A percentile compares a stretch with the other conserved stretches of the same genome.
Evolutionary conservation across 2,797 vertebrate species (phyloP).

Genomic region (Hydrocynus forskahlii): DNA sequence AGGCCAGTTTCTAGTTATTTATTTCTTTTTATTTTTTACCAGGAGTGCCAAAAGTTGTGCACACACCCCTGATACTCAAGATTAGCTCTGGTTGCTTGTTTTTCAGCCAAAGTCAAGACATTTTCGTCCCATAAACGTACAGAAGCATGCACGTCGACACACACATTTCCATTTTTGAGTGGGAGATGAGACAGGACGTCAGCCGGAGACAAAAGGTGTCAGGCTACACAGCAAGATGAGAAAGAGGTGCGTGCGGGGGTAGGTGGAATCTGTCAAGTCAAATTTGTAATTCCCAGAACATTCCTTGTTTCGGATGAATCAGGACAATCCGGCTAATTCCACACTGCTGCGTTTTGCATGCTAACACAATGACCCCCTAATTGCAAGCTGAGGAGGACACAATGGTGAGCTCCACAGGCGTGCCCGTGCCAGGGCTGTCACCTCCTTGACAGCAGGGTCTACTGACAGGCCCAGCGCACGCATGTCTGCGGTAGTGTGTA

Average conservation of each 20-base stretch:
- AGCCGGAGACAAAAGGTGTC: constrained; percentile 55
- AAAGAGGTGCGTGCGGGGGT: constrained; percentile 32
- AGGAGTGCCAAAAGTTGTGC: too few species aligned
- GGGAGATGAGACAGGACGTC: constrained; percentile 46
- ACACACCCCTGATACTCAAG: too few species aligned
- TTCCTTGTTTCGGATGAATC: constrained; percentile 55
- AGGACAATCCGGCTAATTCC: constrained; percentile 69
- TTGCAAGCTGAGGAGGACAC: constrained; percentile 68
- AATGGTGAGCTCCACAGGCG: constrained; percentile 66
- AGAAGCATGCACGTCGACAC: neutral
- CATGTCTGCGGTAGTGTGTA: constrained; percentile 44
- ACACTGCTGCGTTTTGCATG: constrained; percentile 57
- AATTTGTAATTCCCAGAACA: constrained; percentile 56
- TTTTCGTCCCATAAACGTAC: too few species aligned
- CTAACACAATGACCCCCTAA: constrained; percentile 79
- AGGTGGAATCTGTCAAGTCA: constrained; percentile 55
- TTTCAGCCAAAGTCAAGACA: too few species aligned
- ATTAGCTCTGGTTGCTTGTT: too few species aligned
- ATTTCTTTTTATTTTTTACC: too few species aligned
- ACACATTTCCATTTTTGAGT: constrained; percentile 50
- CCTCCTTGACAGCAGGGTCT: constrained; percentile 62
- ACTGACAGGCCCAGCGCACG: constrained; percentile 67
- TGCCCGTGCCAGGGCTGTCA: constrained; percentile 70
- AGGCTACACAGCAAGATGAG: constrained; percentile 45
- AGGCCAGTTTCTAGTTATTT: too few species aligned